Evolutionary conservation across 2,113 vertebrate species (phyloP), one percentile per base, ranked within the genome.

Genomic region (Butastur rufipennis): DNA sequence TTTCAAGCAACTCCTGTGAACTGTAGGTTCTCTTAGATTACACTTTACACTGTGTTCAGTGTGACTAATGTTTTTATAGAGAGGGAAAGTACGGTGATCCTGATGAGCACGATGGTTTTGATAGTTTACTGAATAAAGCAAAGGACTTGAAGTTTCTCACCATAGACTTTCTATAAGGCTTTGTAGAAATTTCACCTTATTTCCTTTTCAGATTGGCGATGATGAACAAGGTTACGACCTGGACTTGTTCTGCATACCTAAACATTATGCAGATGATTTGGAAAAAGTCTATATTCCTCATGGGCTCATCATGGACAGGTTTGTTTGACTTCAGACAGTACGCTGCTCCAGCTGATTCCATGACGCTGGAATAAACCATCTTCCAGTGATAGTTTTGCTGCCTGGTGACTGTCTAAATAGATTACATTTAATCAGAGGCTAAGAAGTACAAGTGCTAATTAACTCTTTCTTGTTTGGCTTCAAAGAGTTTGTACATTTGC

Each of bases 281-380:
- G 99, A 99, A 91, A 99, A 98, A 90, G 99, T 99, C 91, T 99
- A 99, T 97, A 99, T 99, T 98, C 99, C 99, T 94, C 99, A 99
- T 47, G 99, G 99, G 61, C 98, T 99, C 96, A 99, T 99, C 97
- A 98, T 99, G 98, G 99, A 99, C 99, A 99, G 99, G 99, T 99
- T 95, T 56, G 98, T 98, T 96, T 93, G 65, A 82, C 55, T 88
- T 95, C 70, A 61, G 68, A 45, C 13, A 14, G 45, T 81, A 15
- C 42, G 6, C 21, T 43, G 50, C 48, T 78, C 61, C 34, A 36
- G 40, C 50, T 89, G 23, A 72, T 95, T 83, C 63, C 34, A 14
- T 65, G 47, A 61, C 6, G 12, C 67, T 91, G 71, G 25, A 88
- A 75, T 89, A 73, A 78, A 65, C 38, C 31, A 15, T 62, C 53